A percentile compares a stretch with the other conserved stretches of the same genome.
These are phyloP conservation scores for Centrocercus urophasianus DNA, from an alignment of 2,113 vertebrate genomes.

Conservation along the genomic window DNA sequence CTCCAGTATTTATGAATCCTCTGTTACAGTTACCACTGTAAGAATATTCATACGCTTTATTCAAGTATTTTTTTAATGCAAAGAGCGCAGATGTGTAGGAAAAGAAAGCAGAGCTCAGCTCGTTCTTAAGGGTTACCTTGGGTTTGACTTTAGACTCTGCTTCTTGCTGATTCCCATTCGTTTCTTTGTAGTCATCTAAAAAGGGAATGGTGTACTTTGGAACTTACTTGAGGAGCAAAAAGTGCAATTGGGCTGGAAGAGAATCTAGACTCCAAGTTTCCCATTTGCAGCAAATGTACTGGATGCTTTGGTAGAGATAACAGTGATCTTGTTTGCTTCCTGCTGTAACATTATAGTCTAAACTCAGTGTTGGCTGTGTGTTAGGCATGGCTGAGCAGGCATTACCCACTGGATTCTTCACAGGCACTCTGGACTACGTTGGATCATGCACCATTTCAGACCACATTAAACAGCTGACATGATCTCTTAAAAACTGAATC, in stretches of 20 bases:
- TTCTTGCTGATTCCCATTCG: background rate
- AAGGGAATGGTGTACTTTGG: background rate
- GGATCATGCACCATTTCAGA: background rate
- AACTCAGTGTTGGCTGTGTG: background rate
- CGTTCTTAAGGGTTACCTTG: background rate
- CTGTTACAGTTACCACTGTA: background rate
- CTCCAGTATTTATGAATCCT: background rate
- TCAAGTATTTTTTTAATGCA: background rate
- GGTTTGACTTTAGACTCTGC: background rate
- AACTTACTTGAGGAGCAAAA: background rate
- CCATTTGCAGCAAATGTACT: background rate
- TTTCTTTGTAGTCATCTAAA: background rate
- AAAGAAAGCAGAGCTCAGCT: background rate
- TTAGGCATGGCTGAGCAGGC: background rate
- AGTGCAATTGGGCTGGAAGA: background rate
- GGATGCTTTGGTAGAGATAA: background rate
- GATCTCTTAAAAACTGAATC: background rate
- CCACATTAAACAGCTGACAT: background rate
- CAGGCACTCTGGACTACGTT: background rate
- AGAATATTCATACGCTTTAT: background rate
- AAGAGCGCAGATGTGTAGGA: background rate
- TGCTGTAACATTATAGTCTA: background rate
- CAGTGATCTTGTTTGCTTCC: background rate
- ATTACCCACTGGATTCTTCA: background rate
- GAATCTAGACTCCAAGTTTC: background rate